Conservation (phyloP, 2,797 vertebrate genomes). For the Hylomyscus alleni region DNA sequence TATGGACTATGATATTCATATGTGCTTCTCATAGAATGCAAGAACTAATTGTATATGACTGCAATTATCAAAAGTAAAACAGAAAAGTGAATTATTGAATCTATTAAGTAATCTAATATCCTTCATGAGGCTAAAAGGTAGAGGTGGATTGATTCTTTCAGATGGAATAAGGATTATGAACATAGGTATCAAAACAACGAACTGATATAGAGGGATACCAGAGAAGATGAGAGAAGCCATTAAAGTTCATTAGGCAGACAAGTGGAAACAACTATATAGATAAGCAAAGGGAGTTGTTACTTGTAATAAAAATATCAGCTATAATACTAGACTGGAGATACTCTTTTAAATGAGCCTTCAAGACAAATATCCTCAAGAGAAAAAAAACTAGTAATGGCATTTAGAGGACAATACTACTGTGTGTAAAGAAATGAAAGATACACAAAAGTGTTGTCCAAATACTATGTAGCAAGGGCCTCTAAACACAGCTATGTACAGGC, state of each 20-base stretch:
- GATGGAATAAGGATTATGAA: background rate
- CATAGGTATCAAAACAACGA: background rate
- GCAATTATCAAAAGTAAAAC: background rate
- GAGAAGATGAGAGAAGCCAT: background rate
- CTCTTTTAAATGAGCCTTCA: background rate
- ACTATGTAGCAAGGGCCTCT: background rate
- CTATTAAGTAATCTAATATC: background rate
- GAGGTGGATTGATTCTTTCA: background rate
- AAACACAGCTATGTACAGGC: background rate
- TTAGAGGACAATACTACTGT: background rate
- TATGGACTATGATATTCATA: background rate
- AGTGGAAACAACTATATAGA: background rate
- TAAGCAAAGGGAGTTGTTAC: background rate
- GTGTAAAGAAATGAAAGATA: background rate
- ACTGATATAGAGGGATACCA: background rate
- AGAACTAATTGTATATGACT: background rate
- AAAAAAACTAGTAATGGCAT: background rate
- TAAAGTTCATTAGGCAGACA: background rate
- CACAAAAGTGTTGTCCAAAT: background rate
- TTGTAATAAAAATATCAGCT: background rate
- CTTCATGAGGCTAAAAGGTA: background rate
- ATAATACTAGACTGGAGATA: background rate
- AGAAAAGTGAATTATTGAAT: background rate
- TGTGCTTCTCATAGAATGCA: background rate
- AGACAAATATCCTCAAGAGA: background rate